Percentiles rank a stretch among this genome's conserved stretches.
Evolutionary conservation across 1,140 invertebrate genomes (phyloP).

Genomic region (Pinna nobilis): DNA sequence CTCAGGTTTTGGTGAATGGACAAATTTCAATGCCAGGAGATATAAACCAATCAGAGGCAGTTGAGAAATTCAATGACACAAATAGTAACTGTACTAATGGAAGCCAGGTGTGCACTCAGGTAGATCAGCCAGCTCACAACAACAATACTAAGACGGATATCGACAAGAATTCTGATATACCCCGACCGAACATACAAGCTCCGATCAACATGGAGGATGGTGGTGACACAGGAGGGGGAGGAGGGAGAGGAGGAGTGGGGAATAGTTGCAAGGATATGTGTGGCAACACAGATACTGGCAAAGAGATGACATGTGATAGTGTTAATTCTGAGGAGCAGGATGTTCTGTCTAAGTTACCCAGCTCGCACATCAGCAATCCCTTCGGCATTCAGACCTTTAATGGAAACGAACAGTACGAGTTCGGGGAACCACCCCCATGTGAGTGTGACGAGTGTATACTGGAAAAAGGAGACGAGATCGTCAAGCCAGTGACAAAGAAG

Average conservation of each 20-base stretch:
- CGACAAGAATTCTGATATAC: neutral
- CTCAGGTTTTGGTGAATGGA: no score
- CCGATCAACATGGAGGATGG: neutral
- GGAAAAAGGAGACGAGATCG: neutral
- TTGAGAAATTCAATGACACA: no score
- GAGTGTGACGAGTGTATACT: constrained; percentile 10
- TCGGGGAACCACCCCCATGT: constrained; percentile 6
- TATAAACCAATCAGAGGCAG: no score
- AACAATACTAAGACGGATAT: neutral
- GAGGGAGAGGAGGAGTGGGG: neutral
- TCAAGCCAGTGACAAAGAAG: neutral
- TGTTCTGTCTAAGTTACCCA: neutral
- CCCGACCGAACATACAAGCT: neutral
- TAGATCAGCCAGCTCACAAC: neutral
- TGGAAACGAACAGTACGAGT: constrained; percentile 1
- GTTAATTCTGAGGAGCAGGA: neutral
- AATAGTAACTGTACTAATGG: no score
- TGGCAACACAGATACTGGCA: neutral
- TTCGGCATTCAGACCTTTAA: constrained; percentile 8
- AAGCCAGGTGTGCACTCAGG: no score
- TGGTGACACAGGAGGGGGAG: constrained; percentile 7
- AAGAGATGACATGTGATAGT: neutral
- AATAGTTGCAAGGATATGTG: neutral
- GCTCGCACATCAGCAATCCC: constrained; percentile 6
- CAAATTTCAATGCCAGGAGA: no score